These are phyloP conservation scores for Drosophila pallidifrons DNA, from an alignment of 1,140 invertebrate genomes.

Conservation along the genomic window DNA sequence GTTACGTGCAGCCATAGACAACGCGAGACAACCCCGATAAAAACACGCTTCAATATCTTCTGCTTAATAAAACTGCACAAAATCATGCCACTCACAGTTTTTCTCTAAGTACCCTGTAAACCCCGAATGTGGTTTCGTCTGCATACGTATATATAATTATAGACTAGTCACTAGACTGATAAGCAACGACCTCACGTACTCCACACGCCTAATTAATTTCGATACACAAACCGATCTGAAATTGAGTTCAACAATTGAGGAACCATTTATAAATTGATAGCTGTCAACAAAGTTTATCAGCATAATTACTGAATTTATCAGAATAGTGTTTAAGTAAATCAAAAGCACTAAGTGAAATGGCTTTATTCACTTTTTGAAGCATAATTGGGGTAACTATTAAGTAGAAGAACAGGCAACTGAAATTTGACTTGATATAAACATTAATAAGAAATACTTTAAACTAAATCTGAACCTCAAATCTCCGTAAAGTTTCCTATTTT, in stretches of 20 bases:
- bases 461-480: too few relatives aligned
- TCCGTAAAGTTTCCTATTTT: too few relatives aligned
- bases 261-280: not conserved
- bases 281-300: not conserved
- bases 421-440: too few relatives aligned
- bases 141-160: not conserved
- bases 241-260: not conserved
- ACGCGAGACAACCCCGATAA: conserved; percentile 49
- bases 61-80: conserved; percentile 50
- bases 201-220: conserved; percentile 35
- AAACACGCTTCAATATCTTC: conserved; percentile 69
- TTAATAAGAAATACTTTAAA: too few relatives aligned
- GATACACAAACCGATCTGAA: conserved; percentile 18
- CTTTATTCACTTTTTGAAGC: too few relatives aligned
- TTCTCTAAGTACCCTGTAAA: conserved; percentile 3
- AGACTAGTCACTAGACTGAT: conserved; percentile 16
- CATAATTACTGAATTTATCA: too few relatives aligned
- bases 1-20: conserved; percentile 61
- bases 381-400: too few relatives aligned
- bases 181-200: conserved; percentile 31
- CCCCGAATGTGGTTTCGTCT: not conserved
- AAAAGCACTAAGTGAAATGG: too few relatives aligned
- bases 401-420: too few relatives aligned
- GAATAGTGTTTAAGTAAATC: too few relatives aligned
- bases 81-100: conserved; percentile 47